Conservation (phyloP, 2,888 invertebrate genomes). For the Plemyria rubiginata region DNA sequence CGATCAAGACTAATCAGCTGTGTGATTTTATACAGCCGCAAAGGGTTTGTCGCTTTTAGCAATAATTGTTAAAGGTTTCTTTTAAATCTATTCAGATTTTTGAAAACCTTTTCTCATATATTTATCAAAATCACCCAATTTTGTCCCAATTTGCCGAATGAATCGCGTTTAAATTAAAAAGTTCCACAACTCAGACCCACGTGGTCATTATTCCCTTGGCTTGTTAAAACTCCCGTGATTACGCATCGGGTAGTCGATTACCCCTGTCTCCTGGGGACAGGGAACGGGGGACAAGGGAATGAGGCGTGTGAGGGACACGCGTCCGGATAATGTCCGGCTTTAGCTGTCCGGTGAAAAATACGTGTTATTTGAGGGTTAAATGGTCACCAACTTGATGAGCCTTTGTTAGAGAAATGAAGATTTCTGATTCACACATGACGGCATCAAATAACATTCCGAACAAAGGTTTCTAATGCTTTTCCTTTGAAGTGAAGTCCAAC, state of each 20-base stretch:
- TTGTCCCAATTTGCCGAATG: constrained; percentile 13
- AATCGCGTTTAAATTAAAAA: constrained; percentile 33
- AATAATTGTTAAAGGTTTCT: no score
- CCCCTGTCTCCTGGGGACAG: constrained; percentile 19
- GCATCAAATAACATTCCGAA: neutral
- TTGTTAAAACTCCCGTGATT: constrained; percentile 44
- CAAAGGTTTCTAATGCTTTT: neutral
- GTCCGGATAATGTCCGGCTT: constrained; percentile 12
- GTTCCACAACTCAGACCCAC: constrained; percentile 25
- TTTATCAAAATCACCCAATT: constrained; percentile 2
- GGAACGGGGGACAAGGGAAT: constrained; percentile 10
- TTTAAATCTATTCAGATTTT: neutral
- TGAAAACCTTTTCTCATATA: neutral
- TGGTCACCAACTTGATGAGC: neutral
- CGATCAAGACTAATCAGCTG: no score
- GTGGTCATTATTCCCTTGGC: constrained; percentile 33
- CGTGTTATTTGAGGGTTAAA: neutral
- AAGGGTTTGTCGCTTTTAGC: no score
- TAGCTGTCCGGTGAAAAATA: constrained; percentile 5
- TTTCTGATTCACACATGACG: neutral
- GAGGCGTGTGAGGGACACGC: constrained; percentile 6
- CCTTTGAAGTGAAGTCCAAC: neutral
- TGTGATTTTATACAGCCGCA: no score
- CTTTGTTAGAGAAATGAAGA: neutral
- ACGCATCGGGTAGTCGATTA: constrained; percentile 44